Evolutionary conservation across 2,797 vertebrate genomes (phyloP).

Genomic region (Trachops cirrhosus): DNA sequence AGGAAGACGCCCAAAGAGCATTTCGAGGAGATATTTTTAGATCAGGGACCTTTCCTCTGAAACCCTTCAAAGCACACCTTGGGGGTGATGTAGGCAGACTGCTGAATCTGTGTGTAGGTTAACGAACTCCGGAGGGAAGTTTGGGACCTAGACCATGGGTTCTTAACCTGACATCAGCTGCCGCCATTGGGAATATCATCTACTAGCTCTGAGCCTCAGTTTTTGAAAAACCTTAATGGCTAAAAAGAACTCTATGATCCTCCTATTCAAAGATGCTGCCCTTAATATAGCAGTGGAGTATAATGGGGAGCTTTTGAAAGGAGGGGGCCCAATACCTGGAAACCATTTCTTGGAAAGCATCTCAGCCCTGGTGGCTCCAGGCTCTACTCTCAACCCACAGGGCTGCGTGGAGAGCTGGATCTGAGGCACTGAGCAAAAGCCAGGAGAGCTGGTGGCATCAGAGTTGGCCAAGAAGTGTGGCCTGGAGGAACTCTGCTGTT

Average conservation of each 20-base stretch:
- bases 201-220: neutral
- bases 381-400: neutral
- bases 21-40: neutral
- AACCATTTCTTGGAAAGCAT: neutral
- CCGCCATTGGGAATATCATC: neutral
- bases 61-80: neutral
- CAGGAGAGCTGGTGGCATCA: neutral
- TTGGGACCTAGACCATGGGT: neutral
- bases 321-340: neutral
- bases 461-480: neutral
- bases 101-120: neutral
- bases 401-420: neutral
- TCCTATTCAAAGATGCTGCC: neutral
- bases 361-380: neutral
- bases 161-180: neutral
- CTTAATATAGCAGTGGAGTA: neutral
- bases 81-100: rapidly evolving
- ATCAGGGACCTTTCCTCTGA: neutral
- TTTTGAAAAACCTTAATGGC: neutral
- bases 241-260: neutral
- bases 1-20: neutral
- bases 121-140: neutral
- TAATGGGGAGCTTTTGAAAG: neutral
- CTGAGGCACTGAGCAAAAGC: neutral
- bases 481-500: neutral